Evolutionary conservation across 2,888 invertebrate genomes (phyloP).

Genomic region (Ornithoptera alexandrae): DNA sequence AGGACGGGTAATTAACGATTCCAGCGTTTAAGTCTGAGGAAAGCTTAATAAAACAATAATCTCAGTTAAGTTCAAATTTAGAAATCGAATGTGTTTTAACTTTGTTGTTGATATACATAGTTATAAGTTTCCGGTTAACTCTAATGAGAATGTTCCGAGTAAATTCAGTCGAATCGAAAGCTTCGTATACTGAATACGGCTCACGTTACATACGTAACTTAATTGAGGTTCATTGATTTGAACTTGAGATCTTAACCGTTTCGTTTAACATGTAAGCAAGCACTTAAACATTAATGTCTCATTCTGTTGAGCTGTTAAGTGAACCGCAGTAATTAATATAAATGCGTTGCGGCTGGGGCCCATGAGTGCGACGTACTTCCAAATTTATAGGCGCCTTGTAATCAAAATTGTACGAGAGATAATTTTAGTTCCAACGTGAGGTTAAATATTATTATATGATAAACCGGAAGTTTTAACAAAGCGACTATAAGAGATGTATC

Average conservation of each 20-base stretch:
- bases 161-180: no score
- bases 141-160: not conserved
- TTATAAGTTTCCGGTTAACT: no score
- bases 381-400: slow-evolving; percentile 10
- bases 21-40: no score
- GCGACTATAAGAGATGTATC: not conserved
- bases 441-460: not conserved
- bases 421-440: not conserved
- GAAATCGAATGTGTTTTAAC: no score
- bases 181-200: not conserved
- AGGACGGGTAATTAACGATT: no score
- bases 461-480: not conserved
- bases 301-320: slow-evolving; percentile 17
- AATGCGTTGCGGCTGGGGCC: slow-evolving; percentile 14
- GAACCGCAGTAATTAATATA: slow-evolving; percentile 26
- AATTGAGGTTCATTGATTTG: slow-evolving; percentile 7
- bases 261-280: slow-evolving; percentile 11
- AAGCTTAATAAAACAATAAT: no score
- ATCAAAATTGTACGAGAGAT: not conserved
- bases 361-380: slow-evolving; percentile 2
- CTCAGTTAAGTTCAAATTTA: no score
- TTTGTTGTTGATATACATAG: no score
- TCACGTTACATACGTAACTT: not conserved
- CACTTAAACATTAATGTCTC: slow-evolving; percentile 19
- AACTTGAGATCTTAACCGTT: slow-evolving; percentile 7